Evolutionary conservation across 2,888 invertebrate species (phyloP), one percentile per base, ranked within the genome.

Genomic region (Terebella lapidaria): DNA sequence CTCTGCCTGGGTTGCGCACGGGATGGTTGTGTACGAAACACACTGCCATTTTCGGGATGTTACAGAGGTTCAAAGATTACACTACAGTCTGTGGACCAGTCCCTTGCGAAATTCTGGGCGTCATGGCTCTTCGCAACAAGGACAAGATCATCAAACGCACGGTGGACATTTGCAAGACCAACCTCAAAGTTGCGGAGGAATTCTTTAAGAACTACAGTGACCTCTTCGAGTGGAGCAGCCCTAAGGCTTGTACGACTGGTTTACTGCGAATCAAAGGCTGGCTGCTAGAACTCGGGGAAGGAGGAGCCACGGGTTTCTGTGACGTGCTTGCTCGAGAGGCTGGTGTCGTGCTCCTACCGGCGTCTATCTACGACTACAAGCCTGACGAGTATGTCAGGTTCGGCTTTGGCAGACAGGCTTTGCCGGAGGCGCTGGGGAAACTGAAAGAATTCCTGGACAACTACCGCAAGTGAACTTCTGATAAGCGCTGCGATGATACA

Each of bases 251-350:
- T 28, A 72, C 72, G 42, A 57, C 60, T 24, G 59, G 56, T 27
- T 74, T 75, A 56, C 57, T 74, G 61, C 70, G 71, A 60, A 67
- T 77, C 10, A 61, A 61, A 42, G 57, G 53, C 18, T 57, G 49
- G 51, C 29, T 52, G 29, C 20, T 52, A 26, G 22, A 27, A 29
- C 5, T 56, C 3, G 22, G 18, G 1, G 25, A 18, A 1, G 54
- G 54, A 10, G 60, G 64, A 2, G 65, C 65, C 1, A 35, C 28
- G 1, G 59, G 58, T 3, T 55, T 65, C 18, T 61, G 59, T 49
- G 47, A 58, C 2, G 25, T n/a, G 5, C 46, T 64, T 2, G 46
- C 29, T 1, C 30, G 57, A 20, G 61, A 64, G 24, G 27, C 47
- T 2, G 35, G 56, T 20, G 55, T 65, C 25, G 47, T 65, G 20